Evolutionary conservation across 1,140 invertebrate species (phyloP), one percentile per base, ranked within the genome.

Genomic region (Gryon sp.): DNA sequence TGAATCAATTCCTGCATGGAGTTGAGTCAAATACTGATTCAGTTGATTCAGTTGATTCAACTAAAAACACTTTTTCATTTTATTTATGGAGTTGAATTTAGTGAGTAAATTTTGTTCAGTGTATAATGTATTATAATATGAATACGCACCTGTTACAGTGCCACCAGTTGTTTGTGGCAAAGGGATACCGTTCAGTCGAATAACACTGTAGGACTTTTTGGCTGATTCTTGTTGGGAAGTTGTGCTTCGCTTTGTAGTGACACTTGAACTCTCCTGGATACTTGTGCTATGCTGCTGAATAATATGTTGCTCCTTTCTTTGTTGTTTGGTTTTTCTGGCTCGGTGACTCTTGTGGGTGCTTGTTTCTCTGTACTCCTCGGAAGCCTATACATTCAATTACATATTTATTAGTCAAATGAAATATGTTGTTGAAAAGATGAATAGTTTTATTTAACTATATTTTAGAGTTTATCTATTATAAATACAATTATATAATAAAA

Each of bases 111-210:
- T 4, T 24, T 24, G 22, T 7, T 24, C 7, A 24, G 22, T 7
- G 6, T 2, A 46, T 16, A 28, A 46, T 28, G 12, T 40, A 22
- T 24, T 11, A 2, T 9, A 40, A 34, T 45, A 16, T 36, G 4
- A 12, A 38, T 79, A 88, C 90, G 85, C 86, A 94, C 94, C 93
- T 80, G 91, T 92, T 50, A 95, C 92, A 85, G 92, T 91, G 80
- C 93, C 93, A 81, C 92, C 92, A 76, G 92, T 92, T 15, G 92
- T 38, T 36, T 83, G 91, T 63, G 93, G 93, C 66, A 95, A 86
- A 53, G 93, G 93, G 68, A 95, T 93, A 80, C 93, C 93, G 82
- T 93, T 91, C 59, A 95, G 87, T 68, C 92, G 90, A 50, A 95
- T 90, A 50, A 90, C 87, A 81, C 92, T 88, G 83, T 92, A 95